Percentiles rank a stretch among this genome's conserved stretches.
Conservation (phyloP, 1,140 invertebrate genomes). For the Microplitis mediator region DNA sequence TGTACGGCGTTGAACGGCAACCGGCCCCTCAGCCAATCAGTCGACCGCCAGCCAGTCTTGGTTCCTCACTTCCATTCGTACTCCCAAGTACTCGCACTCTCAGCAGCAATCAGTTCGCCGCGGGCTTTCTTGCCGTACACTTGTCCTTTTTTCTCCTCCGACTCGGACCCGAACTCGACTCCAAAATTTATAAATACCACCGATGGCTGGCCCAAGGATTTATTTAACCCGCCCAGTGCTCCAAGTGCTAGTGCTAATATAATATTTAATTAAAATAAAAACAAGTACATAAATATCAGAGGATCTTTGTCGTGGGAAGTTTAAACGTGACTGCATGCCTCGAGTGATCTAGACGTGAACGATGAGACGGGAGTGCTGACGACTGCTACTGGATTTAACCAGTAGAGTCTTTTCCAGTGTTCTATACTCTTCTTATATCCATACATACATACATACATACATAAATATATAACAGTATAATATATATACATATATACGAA, state of each 20-base stretch:
- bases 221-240: no score
- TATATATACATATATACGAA: not conserved
- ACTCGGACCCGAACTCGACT: constrained; percentile 4
- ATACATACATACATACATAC: not conserved
- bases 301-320: constrained; percentile 21
- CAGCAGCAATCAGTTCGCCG: constrained; percentile 31
- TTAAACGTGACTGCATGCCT: constrained; percentile 25
- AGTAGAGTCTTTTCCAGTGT: not conserved
- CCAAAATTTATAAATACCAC: not conserved
- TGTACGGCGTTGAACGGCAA: constrained; percentile 2
- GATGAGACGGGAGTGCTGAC: constrained; percentile 17
- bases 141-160: not conserved
- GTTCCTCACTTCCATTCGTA: no score
- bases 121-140: constrained; percentile 24
- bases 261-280: not conserved
- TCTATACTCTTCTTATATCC: not conserved
- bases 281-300: not conserved
- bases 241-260: not conserved
- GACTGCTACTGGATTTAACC: constrained; percentile 8
- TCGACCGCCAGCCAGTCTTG: constrained; percentile 25
- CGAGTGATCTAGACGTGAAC: constrained; percentile 20
- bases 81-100: not conserved
- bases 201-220: no score
- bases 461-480: not conserved
- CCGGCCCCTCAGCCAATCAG: constrained; percentile 28